These are phyloP conservation scores for Pseudorasbora parva DNA, from an alignment of 2,113 vertebrate genomes.

Conservation along the genomic window DNA sequence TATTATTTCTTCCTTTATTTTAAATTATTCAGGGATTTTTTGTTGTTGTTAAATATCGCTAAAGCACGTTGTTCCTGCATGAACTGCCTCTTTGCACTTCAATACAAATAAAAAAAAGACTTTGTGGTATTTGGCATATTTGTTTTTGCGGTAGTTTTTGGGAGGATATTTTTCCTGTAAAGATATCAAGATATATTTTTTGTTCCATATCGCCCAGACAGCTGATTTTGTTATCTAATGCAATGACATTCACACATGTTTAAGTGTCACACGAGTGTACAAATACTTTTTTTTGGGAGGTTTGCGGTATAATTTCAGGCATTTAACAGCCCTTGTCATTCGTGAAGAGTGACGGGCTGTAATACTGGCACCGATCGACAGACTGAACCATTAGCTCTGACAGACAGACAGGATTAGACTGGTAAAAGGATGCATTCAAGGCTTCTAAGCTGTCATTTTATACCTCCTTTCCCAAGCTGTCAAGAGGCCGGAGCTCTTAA, in stretches of 20 bases:
- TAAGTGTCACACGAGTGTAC: not conserved
- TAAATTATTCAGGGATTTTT: too few species aligned
- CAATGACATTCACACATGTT: not conserved
- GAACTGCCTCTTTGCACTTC: too few species aligned
- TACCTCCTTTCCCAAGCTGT: not conserved
- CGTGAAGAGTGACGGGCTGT: not conserved
- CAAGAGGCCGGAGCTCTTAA: not conserved
- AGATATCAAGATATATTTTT: too few species aligned
- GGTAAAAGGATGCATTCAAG: not conserved
- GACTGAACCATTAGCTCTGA: not conserved
- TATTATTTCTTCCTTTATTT: too few species aligned
- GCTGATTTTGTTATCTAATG: not conserved
- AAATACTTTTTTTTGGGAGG: not conserved
- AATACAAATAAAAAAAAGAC: too few species aligned
- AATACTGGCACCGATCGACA: not conserved
- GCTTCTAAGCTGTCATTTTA: not conserved
- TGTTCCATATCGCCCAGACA: too few species aligned
- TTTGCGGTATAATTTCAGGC: not conserved
- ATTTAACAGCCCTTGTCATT: not conserved
- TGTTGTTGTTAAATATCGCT: too few species aligned
- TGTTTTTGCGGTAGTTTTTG: too few species aligned
- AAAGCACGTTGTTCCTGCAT: too few species aligned
- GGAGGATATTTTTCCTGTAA: too few species aligned
- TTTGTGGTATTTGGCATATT: too few species aligned
- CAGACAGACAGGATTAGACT: not conserved